Evolutionary conservation across 2,888 invertebrate species (phyloP), one percentile per base, ranked within the genome.

Genomic region (Cremastinae sp.): DNA sequence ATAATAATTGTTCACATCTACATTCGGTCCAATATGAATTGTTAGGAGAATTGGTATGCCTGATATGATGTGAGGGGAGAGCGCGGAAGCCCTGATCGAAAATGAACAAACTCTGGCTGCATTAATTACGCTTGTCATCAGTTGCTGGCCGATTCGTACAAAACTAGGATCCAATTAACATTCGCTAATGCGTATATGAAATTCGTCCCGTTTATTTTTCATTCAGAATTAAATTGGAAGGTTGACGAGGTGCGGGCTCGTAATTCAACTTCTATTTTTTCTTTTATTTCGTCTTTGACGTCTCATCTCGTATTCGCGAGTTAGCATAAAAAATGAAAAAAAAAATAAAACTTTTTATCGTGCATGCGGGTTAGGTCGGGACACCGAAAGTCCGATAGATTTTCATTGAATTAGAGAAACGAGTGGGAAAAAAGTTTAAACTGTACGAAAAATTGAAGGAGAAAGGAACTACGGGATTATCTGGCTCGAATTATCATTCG

Each of bases 51-150:
- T 45, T 14, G 12, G 45, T 45, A 4, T 3, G 51, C 39, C 14
- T 45, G 20, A 59, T 22, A 51, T 28, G 18, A 12, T 5, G 16
- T 45, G 37, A n/a, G 35, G 20, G n/a, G 16, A 59, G 41, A 43
- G 49, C 49, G 45, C 71, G 66, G n/a, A n/a, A n/a, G n/a, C n/a
- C n/a, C 68, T 28, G 37, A 58, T 9, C 28, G 51, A 14, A 66
- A 73, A 71, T 62, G 35, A 61, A 75, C 43, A 35, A 47, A 77
- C 71, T 69, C 51, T 75, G 28, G 35, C 20, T 66, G 71, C 43
- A 61, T 78, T 78, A 80, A 79, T 81, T 76, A 75, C 53, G 43
- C 71, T 68, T 71, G 74, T 78, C 75, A 76, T 55, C 70, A 53
- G 47, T 74, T 78, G 74, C 62, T 49, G 41, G 20, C 39, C 20